A percentile compares a stretch with the other conserved stretches of the same genome.
Conservation (phyloP, 2,797 vertebrate genomes). For the Cirrhinus mrigala region DNA sequence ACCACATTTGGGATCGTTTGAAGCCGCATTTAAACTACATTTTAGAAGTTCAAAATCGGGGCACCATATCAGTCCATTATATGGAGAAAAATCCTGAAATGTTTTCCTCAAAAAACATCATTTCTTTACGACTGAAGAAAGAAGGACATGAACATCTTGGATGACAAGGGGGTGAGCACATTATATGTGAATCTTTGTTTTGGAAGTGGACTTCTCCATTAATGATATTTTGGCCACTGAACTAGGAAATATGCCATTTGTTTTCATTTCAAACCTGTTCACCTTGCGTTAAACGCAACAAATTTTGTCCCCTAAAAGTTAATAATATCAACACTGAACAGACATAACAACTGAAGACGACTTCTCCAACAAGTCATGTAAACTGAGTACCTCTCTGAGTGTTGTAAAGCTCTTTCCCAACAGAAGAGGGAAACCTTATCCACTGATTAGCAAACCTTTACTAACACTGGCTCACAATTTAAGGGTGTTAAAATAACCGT, state of each 20-base stretch:
- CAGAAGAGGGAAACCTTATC: conserved; percentile 77
- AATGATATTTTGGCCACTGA: not conserved
- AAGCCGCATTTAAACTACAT: no score
- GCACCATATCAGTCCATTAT: no score
- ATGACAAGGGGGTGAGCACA: no score
- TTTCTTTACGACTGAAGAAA: no score
- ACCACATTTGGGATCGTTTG: no score
- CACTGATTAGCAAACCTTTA: conserved; percentile 56
- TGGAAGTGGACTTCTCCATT: no score
- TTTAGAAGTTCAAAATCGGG: no score
- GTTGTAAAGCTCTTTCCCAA: conserved; percentile 36
- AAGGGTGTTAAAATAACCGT: conserved; percentile 65
- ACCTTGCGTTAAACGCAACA: not conserved
- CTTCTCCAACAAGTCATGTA: not conserved
- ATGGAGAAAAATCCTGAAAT: no score
- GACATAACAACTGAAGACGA: not conserved
- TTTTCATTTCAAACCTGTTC: not conserved
- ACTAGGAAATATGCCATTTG: not conserved
- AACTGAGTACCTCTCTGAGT: not conserved
- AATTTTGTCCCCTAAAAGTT: not conserved
- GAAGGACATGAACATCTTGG: no score
- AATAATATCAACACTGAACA: not conserved
- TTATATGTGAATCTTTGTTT: no score
- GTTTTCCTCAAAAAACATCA: no score
- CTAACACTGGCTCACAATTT: conserved; percentile 62